A percentile compares a stretch with the other conserved stretches of the same genome.
Conservation (phyloP, 2,797 vertebrate genomes). For the Syncerus caffer region DNA sequence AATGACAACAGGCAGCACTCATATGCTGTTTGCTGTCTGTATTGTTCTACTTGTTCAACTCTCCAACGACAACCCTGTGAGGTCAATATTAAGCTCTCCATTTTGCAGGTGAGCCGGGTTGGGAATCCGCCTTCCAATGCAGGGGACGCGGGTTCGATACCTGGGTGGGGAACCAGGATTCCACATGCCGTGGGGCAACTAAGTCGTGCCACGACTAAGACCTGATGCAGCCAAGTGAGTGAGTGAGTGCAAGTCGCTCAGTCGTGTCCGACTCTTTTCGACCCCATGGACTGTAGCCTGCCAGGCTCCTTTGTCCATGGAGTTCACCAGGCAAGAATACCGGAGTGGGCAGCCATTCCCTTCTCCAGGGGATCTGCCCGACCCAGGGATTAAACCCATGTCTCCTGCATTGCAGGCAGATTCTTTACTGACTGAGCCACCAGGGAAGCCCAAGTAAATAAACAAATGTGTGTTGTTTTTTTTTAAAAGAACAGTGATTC, state of each 20-base stretch:
- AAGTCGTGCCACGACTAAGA: neutral
- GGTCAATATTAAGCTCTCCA: neutral
- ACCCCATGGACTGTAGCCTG: neutral
- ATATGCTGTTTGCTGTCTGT: neutral
- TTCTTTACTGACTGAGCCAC: neutral
- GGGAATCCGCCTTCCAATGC: neutral
- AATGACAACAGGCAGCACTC: too few relatives aligned
- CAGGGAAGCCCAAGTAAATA: neutral
- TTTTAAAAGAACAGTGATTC: neutral
- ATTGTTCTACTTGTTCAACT: neutral
- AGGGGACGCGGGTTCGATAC: neutral
- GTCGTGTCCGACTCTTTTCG: neutral
- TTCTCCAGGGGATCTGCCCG: neutral
- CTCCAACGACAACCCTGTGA: neutral
- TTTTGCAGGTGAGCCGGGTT: neutral
- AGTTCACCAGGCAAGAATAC: neutral
- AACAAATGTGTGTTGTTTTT: accelerated
- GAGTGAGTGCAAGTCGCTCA: neutral
- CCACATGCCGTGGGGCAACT: neutral
- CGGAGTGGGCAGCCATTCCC: neutral
- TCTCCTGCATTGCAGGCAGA: neutral
- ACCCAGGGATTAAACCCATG: neutral
- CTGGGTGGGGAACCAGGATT: neutral
- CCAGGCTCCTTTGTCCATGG: neutral
- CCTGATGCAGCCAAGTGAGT: neutral